A percentile compares a stretch with the other conserved stretches of the same genome.
phyloP scores from a whole-genome alignment of 2,888 invertebrate genomes.

The Galerucella calmariensis region DNA sequence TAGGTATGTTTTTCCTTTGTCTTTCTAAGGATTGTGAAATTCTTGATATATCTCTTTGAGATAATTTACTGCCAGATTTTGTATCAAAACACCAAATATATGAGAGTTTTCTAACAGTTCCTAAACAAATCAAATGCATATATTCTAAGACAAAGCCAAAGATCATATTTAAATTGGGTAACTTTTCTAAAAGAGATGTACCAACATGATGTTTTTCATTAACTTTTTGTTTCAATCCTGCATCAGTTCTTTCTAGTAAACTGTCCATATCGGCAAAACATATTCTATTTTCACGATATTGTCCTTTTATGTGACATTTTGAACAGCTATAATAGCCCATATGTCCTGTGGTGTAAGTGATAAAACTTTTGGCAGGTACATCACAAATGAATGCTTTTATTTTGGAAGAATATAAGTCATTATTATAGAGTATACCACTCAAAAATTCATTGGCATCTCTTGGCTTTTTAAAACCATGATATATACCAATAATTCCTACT shows the following conservation, averaged over 20 bases:
- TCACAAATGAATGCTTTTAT: slow-evolving; percentile 38
- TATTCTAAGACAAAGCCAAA: slow-evolving; percentile 29
- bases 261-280: slow-evolving; percentile 30
- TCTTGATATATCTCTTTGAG: background rate
- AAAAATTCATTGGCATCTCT: slow-evolving; percentile 37
- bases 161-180: slow-evolving; percentile 3
- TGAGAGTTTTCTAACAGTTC: too few species aligned
- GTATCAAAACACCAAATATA: slow-evolving; percentile 31
- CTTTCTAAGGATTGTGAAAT: background rate
- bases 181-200: slow-evolving; percentile 25
- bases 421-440: slow-evolving; percentile 18
- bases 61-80: slow-evolving; percentile 35
- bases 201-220: slow-evolving; percentile 27
- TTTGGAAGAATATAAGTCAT: slow-evolving; percentile 14
- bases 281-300: slow-evolving; percentile 32
- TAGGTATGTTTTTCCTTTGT: too few species aligned
- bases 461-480: slow-evolving; percentile 41
- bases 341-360: slow-evolving; percentile 29
- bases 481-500: slow-evolving; percentile 37
- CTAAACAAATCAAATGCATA: slow-evolving; percentile 27
- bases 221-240: slow-evolving; percentile 18
- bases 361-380: slow-evolving; percentile 35
- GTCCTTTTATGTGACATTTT: slow-evolving; percentile 36
- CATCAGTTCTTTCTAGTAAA: slow-evolving; percentile 28
- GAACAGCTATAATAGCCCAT: slow-evolving; percentile 30